These are phyloP conservation scores for Psittacula cyanocephala DNA, from an alignment of 2,113 vertebrate species.

Conservation along the genomic window DNA sequence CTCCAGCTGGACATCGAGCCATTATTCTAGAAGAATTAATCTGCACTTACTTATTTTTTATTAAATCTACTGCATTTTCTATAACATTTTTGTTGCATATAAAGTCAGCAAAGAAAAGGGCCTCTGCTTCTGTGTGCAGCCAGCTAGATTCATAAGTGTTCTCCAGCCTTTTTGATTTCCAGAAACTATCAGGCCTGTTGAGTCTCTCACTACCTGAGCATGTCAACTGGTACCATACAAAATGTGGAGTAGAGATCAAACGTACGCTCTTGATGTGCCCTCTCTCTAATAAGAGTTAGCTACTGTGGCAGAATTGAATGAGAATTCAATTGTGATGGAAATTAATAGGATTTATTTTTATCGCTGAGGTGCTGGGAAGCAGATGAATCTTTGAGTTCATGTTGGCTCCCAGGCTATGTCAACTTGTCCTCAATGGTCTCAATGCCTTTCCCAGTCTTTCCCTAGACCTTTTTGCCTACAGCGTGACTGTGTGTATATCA, in stretches of 20 bases:
- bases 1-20: no score
- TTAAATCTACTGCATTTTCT: not conserved
- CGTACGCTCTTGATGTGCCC: accelerated
- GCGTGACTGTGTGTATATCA: accelerated
- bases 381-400: not conserved
- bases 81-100: accelerated
- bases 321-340: not conserved
- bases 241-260: not conserved
- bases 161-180: not conserved
- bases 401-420: not conserved
- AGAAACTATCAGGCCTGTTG: not conserved
- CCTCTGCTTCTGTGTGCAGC: not conserved
- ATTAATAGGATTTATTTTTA: constrained; percentile 40
- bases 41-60: not conserved
- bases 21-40: not conserved
- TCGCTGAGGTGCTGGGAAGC: not conserved
- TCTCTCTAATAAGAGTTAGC: not conserved
- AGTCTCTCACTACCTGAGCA: not conserved
- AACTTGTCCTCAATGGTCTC: not conserved
- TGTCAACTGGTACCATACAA: not conserved
- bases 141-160: not conserved
- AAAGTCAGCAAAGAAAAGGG: not conserved
- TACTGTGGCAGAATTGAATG: not conserved
- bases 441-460: not conserved
- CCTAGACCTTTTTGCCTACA: not conserved